Percentiles rank a stretch among this genome's conserved stretches.
phyloP scores from a whole-genome alignment of 2,797 vertebrate genomes.

The Spondyliosoma cantharus region DNA sequence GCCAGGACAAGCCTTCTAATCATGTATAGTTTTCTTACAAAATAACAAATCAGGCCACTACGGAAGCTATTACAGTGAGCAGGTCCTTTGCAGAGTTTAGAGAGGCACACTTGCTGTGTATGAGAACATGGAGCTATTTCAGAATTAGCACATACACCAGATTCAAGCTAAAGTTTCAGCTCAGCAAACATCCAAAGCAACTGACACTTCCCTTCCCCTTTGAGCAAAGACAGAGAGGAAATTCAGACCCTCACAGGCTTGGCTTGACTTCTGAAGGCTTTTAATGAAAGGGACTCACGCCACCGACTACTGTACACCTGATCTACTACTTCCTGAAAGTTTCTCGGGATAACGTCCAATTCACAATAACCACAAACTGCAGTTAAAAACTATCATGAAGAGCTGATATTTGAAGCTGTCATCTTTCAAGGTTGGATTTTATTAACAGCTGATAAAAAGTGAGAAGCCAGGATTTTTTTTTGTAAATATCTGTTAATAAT shows the following conservation, averaged over 20 bases:
- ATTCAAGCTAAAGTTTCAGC: constrained; percentile 78
- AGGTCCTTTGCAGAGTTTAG: constrained; percentile 26
- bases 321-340: constrained; percentile 71
- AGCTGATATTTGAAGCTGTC: constrained; percentile 50
- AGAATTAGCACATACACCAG: constrained; percentile 73
- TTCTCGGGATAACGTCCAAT: constrained; percentile 52
- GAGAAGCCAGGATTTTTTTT: constrained; percentile 6
- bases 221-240: constrained; percentile 73
- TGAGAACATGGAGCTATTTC: constrained; percentile 58
- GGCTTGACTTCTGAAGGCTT: constrained; percentile 67
- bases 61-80: constrained; percentile 19
- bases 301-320: constrained; percentile 71
- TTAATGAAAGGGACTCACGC: constrained; percentile 68
- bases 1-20: neutral
- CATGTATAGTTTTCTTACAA: constrained; percentile 20
- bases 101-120: constrained; percentile 26
- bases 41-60: constrained; percentile 38
- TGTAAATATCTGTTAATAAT: constrained; percentile 29
- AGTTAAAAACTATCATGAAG: constrained; percentile 53
- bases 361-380: constrained; percentile 52
- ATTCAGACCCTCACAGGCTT: constrained; percentile 69
- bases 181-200: constrained; percentile 71
- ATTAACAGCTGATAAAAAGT: constrained; percentile 28
- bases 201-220: constrained; percentile 70
- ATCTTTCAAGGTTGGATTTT: constrained; percentile 27